phyloP scores from a whole-genome alignment of 2,797 vertebrate genomes.

The Xenops minutus region DNA sequence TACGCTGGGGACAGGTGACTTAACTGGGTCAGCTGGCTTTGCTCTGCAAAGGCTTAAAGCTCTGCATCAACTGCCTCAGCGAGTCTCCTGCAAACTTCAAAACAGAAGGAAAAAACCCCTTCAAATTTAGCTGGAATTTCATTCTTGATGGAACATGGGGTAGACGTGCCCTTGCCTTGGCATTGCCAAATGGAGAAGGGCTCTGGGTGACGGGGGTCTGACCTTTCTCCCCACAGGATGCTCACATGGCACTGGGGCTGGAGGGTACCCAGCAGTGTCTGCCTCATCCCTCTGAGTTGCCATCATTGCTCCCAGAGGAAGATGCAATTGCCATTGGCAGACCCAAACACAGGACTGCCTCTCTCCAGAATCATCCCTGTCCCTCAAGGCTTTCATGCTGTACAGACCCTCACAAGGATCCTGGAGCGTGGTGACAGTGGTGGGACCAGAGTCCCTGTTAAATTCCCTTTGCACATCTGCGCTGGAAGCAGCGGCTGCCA shows the following conservation, averaged over 20 bases:
- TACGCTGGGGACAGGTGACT: slow-evolving; percentile 49
- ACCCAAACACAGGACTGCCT: background rate
- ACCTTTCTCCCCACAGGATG: fast-evolving
- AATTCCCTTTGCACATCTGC: fast-evolving
- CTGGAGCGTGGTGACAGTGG: fast-evolving
- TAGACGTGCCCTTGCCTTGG: fast-evolving
- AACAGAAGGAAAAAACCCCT: background rate
- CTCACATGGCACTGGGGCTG: fast-evolving
- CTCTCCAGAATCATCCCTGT: fast-evolving
- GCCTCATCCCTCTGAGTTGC: background rate
- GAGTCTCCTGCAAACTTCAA: background rate
- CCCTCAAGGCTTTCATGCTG: background rate
- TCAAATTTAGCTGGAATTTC: background rate
- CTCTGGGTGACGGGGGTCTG: background rate
- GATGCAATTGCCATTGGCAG: fast-evolving
- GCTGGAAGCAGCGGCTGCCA: background rate
- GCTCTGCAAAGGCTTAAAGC: slow-evolving; percentile 20
- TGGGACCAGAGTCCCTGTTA: background rate
- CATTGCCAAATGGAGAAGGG: fast-evolving
- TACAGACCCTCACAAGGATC: background rate
- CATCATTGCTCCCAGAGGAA: fast-evolving
- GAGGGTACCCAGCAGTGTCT: background rate
- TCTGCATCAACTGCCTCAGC: background rate
- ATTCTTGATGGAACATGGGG: fast-evolving
- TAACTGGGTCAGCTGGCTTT: slow-evolving; percentile 50